phyloP scores from a whole-genome alignment of 2,113 vertebrate species.

The Barbus barbus region DNA sequence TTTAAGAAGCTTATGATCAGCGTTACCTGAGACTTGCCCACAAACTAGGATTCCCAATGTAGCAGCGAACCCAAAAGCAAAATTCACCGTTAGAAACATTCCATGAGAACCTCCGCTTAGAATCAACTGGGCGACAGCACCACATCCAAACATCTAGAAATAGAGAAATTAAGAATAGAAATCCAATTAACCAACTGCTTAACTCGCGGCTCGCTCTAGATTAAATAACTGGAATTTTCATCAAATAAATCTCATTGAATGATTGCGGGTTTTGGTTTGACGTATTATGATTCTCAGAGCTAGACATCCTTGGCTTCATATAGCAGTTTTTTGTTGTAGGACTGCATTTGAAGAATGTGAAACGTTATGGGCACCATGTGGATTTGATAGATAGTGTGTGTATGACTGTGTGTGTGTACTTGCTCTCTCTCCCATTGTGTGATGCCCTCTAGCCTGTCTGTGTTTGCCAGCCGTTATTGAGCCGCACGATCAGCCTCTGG shows the following conservation, averaged over 20 bases:
- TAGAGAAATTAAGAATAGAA: not conserved
- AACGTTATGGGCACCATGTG: slow-evolving; percentile 16
- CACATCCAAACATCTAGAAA: slow-evolving; percentile 85
- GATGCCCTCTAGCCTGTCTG: slow-evolving; percentile 37
- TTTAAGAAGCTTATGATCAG: slow-evolving; percentile 32
- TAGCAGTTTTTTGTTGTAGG: not conserved
- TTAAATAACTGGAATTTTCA: not conserved
- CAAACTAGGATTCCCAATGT: slow-evolving; percentile 80
- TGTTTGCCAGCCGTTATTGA: slow-evolving; percentile 39
- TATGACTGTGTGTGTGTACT: slow-evolving; percentile 21
- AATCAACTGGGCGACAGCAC: slow-evolving; percentile 79
- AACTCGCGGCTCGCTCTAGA: not conserved
- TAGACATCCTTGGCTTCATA: not conserved
- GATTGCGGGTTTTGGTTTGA: not conserved
- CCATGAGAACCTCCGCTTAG: slow-evolving; percentile 81
- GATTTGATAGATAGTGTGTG: slow-evolving; percentile 19
- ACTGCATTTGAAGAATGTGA: slow-evolving; percentile 33
- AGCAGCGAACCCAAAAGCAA: slow-evolving; percentile 84
- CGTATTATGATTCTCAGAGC: not conserved
- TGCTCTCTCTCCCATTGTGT: slow-evolving; percentile 20
- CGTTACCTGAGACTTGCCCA: slow-evolving; percentile 83
- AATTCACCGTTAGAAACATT: slow-evolving; percentile 84
- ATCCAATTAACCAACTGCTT: not conserved
- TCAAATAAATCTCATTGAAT: not conserved
- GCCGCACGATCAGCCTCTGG: slow-evolving; percentile 15